These are phyloP conservation scores for Stenolophus ochropezus DNA, from an alignment of 2,888 invertebrate species.

Conservation along the genomic window DNA sequence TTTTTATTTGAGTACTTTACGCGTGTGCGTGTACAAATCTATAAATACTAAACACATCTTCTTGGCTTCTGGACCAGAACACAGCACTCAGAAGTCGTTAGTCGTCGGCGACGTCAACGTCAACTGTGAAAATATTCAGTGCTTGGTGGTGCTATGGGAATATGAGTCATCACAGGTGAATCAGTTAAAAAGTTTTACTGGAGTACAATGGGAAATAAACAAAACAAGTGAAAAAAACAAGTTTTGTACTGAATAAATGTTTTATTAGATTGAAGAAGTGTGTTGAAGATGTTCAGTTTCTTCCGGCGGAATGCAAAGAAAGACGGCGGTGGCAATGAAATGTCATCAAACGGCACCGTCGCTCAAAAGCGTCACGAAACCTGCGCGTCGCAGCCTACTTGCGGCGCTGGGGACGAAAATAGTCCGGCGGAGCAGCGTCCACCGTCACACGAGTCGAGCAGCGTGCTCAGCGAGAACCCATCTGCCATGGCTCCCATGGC, in stretches of 20 bases:
- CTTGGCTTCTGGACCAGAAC: conserved; percentile 21
- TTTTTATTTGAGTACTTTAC: conserved; percentile 14
- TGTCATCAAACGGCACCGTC: not conserved
- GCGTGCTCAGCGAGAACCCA: not conserved
- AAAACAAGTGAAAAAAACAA: not conserved
- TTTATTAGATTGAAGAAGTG: too few species aligned
- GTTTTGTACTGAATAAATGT: too few species aligned
- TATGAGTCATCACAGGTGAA: not conserved
- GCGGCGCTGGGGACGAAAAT: conserved; percentile 47
- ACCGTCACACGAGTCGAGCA: conserved; percentile 3
- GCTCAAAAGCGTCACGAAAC: conserved; percentile 42
- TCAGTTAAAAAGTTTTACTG: conserved; percentile 2
- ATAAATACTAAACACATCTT: conserved; percentile 29
- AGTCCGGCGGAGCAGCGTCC: conserved; percentile 20
- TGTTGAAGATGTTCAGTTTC: conserved; percentile 48
- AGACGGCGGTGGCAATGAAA: conserved; percentile 9
- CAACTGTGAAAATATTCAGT: not conserved
- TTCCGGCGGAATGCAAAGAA: conserved; percentile 50
- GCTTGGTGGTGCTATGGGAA: too few species aligned
- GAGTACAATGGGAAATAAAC: conserved; percentile 1
- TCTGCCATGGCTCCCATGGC: conserved; percentile 34
- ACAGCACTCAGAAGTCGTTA: not conserved
- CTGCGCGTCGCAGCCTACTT: conserved; percentile 46
- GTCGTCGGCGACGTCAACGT: not conserved
- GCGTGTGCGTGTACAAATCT: conserved; percentile 12